phyloP scores from a whole-genome alignment of 2,797 vertebrate species.

The Protonibea diacanthus region DNA sequence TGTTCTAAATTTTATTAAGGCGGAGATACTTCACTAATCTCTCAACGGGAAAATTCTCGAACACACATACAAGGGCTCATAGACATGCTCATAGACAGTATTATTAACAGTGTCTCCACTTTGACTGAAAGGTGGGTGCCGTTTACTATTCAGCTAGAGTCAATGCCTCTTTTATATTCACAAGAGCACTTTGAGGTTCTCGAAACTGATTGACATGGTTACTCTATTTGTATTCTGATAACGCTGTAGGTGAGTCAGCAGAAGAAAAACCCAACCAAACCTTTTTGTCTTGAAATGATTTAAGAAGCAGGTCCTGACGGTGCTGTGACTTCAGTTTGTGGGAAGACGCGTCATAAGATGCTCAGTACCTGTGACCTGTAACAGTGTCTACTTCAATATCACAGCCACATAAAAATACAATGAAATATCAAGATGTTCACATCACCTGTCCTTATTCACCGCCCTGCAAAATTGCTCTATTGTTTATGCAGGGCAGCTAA shows the following conservation, averaged over 20 bases:
- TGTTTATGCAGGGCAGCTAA: constrained; percentile 66
- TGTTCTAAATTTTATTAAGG: no score
- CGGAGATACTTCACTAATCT: no score
- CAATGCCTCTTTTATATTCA: background rate
- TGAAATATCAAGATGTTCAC: constrained; percentile 70
- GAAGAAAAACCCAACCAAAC: background rate
- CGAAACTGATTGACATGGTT: background rate
- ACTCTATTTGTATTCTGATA: background rate
- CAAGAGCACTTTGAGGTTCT: background rate
- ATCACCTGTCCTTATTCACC: constrained; percentile 67
- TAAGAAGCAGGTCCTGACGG: background rate
- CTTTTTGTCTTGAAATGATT: background rate
- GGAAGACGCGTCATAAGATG: constrained; percentile 48
- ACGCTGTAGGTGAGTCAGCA: background rate
- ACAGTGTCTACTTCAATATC: constrained; percentile 57
- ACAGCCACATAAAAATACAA: constrained; percentile 52
- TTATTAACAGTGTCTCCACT: background rate
- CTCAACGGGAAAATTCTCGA: no score
- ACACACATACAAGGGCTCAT: no score
- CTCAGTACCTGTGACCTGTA: constrained; percentile 59
- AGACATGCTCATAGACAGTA: no score
- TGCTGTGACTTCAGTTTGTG: background rate
- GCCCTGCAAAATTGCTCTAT: constrained; percentile 64
- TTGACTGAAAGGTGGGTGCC: background rate
- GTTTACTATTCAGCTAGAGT: background rate